Percentiles rank a stretch among this genome's conserved stretches.
phyloP scores from a whole-genome alignment of 1,140 invertebrate genomes.

The Drosophila biarmipes region DNA sequence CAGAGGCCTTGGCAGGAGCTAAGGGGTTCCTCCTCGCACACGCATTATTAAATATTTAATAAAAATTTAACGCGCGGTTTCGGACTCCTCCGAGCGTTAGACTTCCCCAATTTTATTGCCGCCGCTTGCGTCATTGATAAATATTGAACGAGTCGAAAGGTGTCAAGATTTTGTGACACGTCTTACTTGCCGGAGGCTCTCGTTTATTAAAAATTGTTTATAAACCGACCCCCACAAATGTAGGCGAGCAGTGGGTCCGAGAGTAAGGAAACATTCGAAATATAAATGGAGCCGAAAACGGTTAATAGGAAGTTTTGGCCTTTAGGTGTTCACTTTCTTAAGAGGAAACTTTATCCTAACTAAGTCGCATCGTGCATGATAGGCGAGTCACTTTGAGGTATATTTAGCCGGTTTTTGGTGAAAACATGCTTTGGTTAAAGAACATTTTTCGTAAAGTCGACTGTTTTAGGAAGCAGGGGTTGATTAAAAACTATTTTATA shows the following conservation, averaged over 20 bases:
- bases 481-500: no score
- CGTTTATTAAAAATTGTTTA: slow-evolving; percentile 43
- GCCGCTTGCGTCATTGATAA: slow-evolving; percentile 44
- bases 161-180: slow-evolving; percentile 37
- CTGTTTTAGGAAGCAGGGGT: no score
- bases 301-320: background rate
- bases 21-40: slow-evolving; percentile 42
- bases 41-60: slow-evolving; percentile 76
- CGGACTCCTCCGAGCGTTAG: slow-evolving; percentile 10
- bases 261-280: no score
- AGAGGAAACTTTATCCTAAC: no score
- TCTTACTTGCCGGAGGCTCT: slow-evolving; percentile 9
- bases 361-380: no score
- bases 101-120: slow-evolving; percentile 8
- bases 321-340: background rate
- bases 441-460: no score
- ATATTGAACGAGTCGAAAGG: slow-evolving; percentile 42
- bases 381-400: no score
- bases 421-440: no score
- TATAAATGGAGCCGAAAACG: slow-evolving; percentile 6
- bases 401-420: no score
- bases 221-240: slow-evolving; percentile 21
- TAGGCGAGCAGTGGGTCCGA: no score
- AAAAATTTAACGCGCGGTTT: slow-evolving; percentile 45
- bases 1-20: slow-evolving; percentile 33